A percentile compares a stretch with the other conserved stretches of the same genome.
Evolutionary conservation across 1,140 invertebrate species (phyloP).

Genomic region (Drosophila kepulauana): DNA sequence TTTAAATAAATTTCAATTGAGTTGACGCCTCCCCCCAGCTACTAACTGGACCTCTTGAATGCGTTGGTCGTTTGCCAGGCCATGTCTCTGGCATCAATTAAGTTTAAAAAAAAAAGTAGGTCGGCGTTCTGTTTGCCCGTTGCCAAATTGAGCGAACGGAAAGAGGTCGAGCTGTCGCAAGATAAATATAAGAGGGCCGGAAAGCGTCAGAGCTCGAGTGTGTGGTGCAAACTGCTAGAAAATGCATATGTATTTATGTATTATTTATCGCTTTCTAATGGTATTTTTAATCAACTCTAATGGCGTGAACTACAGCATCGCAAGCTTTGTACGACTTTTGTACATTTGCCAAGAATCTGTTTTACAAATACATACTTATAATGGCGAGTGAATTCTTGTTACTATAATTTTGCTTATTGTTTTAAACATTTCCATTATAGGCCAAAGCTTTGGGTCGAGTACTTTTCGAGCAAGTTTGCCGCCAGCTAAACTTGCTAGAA

Average conservation of each 20-base stretch:
- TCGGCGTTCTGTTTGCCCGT: conserved; percentile 22
- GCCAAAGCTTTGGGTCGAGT: conserved; percentile 96
- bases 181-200: too few relatives aligned
- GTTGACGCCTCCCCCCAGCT: conserved; percentile 47
- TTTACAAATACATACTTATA: conserved; percentile 22
- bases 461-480: conserved; percentile 98
- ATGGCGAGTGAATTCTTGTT: too few relatives aligned
- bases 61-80: conserved; percentile 8
- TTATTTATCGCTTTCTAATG: conserved; percentile 46
- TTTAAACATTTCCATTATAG: conserved; percentile 86
- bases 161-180: not conserved
- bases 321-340: conserved; percentile 6
- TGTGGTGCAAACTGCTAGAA: conserved; percentile 23
- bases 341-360: conserved; percentile 26
- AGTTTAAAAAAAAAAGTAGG: conserved; percentile 33
- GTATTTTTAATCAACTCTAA: conserved; percentile 54
- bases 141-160: conserved; percentile 51
- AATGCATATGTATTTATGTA: conserved; percentile 17
- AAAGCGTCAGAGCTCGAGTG: not conserved
- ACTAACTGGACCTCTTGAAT: conserved; percentile 43
- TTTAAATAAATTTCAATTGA: conserved; percentile 74
- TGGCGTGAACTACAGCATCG: conserved; percentile 11
- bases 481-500: conserved; percentile 97
- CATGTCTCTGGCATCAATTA: conserved; percentile 51
- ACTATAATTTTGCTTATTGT: too few relatives aligned